phyloP scores from a whole-genome alignment of 2,888 invertebrate genomes.

The Drosophila macrospina region DNA sequence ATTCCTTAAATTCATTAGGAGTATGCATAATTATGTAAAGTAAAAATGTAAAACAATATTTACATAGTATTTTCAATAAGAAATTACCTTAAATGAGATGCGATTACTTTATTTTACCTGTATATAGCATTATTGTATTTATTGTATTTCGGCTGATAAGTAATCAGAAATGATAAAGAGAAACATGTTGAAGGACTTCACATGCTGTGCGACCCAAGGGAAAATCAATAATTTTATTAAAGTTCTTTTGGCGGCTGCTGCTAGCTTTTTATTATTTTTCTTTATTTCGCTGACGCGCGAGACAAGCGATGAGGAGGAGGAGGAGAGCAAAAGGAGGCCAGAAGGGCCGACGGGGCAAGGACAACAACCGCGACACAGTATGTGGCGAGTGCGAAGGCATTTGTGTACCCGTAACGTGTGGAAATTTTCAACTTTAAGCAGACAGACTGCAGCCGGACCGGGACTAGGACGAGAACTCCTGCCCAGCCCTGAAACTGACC shows the following conservation, averaged over 20 bases:
- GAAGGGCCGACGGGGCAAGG: not conserved
- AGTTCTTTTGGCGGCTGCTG: conserved; percentile 53
- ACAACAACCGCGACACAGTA: conserved; percentile 25
- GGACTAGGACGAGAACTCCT: not conserved
- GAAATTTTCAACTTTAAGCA: conserved; percentile 51
- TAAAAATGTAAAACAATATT: too few species aligned
- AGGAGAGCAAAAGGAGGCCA: not conserved
- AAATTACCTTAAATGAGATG: too few species aligned
- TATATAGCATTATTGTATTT: not conserved
- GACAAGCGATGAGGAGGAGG: conserved; percentile 12
- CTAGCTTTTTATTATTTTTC: conserved; percentile 26
- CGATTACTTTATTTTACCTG: too few species aligned
- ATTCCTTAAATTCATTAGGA: too few species aligned
- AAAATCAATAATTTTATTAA: conserved; percentile 80
- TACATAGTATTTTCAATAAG: too few species aligned
- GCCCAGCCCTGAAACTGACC: not conserved
- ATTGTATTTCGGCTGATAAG: conserved; percentile 1
- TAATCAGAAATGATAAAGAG: not conserved
- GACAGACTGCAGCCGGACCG: not conserved
- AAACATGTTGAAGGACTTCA: conserved; percentile 22
- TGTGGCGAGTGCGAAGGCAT: conserved; percentile 4
- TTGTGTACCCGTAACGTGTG: conserved; percentile 48
- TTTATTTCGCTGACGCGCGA: conserved; percentile 27
- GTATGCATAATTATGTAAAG: too few species aligned
- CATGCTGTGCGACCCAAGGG: conserved; percentile 33